phyloP scores from a whole-genome alignment of 2,113 vertebrate species.

The Tragelaphus strepsiceros region DNA sequence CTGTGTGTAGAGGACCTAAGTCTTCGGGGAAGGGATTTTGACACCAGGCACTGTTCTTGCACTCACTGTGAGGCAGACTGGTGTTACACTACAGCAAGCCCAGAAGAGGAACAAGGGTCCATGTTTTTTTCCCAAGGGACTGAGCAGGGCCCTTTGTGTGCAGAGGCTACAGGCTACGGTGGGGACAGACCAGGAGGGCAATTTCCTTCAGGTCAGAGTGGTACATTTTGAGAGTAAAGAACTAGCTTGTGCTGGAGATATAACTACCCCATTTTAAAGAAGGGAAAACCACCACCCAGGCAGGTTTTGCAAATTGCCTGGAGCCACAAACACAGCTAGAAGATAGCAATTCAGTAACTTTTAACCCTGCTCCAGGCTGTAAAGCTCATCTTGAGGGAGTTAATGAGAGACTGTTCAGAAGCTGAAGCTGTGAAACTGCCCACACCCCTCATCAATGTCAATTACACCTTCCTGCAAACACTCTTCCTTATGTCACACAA shows the following conservation, averaged over 20 bases:
- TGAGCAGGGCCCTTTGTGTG: background rate
- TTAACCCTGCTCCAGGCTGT: background rate
- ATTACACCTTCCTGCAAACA: background rate
- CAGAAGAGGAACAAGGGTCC: background rate
- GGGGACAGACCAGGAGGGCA: background rate
- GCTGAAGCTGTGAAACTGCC: background rate
- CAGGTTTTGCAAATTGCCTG: background rate
- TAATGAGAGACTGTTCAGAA: background rate
- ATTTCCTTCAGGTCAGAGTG: background rate
- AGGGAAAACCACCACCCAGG: background rate
- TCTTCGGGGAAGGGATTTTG: background rate
- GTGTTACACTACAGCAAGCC: background rate
- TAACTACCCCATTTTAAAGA: background rate
- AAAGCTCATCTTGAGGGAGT: background rate
- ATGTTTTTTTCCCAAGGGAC: background rate
- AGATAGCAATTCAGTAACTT: background rate
- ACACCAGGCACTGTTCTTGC: fast-evolving
- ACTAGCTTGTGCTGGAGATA: fast-evolving
- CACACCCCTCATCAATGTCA: background rate
- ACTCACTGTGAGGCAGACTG: background rate
- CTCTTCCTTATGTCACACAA: background rate
- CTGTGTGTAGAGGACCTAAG: background rate
- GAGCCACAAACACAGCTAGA: background rate
- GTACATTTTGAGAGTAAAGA: background rate
- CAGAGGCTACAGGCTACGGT: fast-evolving